Conservation (phyloP, 2,888 invertebrate genomes). For the Isoperla grammatica region DNA sequence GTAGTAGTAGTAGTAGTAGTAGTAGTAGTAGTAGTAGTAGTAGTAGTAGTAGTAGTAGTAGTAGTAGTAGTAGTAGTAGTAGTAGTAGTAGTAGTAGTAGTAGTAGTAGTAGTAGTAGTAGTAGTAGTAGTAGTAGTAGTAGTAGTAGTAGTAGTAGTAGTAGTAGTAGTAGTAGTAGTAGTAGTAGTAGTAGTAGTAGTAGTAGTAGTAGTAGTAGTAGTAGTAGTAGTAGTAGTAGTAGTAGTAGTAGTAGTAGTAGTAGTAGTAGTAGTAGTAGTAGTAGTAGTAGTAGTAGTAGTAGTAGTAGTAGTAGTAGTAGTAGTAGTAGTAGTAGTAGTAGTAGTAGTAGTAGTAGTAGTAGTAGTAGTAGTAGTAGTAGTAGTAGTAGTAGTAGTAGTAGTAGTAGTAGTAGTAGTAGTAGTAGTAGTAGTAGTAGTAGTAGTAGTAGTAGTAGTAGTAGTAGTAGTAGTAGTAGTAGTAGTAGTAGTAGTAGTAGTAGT, state of each 20-base stretch:
- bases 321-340: conserved; percentile 12
- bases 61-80: conserved; percentile 12
- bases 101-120: conserved; percentile 12
- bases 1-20: conserved; percentile 12
- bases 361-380: conserved; percentile 12
- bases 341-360: conserved; percentile 12
- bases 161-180: conserved; percentile 12
- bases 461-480: conserved; percentile 12
- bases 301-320: conserved; percentile 12
- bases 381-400: conserved; percentile 12
- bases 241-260: conserved; percentile 12
- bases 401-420: conserved; percentile 12
- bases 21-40: conserved; percentile 12
- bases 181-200: conserved; percentile 12
- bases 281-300: conserved; percentile 12
- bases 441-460: conserved; percentile 12
- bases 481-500: conserved; percentile 12
- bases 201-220: conserved; percentile 12
- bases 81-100: conserved; percentile 12
- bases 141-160: conserved; percentile 12
- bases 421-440: conserved; percentile 12
- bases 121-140: conserved; percentile 12
- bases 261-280: conserved; percentile 12
- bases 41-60: conserved; percentile 12
- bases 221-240: conserved; percentile 12